Percentiles rank a stretch among this genome's conserved stretches.
These are phyloP conservation scores for Halocynthia aurantium DNA, from an alignment of 23 tunicate genomes.

Conservation along the genomic window DNA sequence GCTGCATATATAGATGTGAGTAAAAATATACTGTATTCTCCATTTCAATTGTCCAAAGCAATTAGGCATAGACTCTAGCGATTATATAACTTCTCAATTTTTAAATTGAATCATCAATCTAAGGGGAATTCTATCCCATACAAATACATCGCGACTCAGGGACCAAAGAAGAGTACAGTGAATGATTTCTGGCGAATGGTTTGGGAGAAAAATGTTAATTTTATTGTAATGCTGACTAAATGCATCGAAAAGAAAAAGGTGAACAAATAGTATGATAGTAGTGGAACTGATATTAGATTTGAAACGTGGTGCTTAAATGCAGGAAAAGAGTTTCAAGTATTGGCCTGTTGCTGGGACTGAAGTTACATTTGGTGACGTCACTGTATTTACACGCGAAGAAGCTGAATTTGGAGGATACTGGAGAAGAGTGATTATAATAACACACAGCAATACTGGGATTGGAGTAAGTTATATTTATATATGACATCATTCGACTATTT, in stretches of 20 bases:
- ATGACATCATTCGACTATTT: too few relatives aligned
- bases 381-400: slow-evolving; percentile 6
- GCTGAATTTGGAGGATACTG: slow-evolving; percentile 11
- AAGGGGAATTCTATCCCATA: not conserved
- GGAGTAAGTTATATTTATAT: too few relatives aligned
- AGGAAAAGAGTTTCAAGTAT: slow-evolving; percentile 29
- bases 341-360: slow-evolving; percentile 14
- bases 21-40: too few relatives aligned
- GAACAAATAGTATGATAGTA: too few relatives aligned
- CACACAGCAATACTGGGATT: not conserved
- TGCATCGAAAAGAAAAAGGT: slow-evolving; percentile 16
- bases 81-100: too few relatives aligned
- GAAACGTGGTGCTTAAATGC: not conserved
- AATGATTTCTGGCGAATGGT: slow-evolving; percentile 25
- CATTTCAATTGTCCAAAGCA: too few relatives aligned
- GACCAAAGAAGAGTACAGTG: slow-evolving; percentile 15
- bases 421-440: slow-evolving; percentile 7
- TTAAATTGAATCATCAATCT: not conserved
- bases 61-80: too few relatives aligned
- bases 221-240: slow-evolving; percentile 22
- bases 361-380: slow-evolving; percentile 12
- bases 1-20: slow-evolving; percentile 34
- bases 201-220: slow-evolving; percentile 17
- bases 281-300: too few relatives aligned
- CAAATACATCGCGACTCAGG: slow-evolving; percentile 24